Percentiles rank a stretch among this genome's conserved stretches.
phyloP scores from a whole-genome alignment of 2,888 invertebrate genomes.

The Lottia scabra region DNA sequence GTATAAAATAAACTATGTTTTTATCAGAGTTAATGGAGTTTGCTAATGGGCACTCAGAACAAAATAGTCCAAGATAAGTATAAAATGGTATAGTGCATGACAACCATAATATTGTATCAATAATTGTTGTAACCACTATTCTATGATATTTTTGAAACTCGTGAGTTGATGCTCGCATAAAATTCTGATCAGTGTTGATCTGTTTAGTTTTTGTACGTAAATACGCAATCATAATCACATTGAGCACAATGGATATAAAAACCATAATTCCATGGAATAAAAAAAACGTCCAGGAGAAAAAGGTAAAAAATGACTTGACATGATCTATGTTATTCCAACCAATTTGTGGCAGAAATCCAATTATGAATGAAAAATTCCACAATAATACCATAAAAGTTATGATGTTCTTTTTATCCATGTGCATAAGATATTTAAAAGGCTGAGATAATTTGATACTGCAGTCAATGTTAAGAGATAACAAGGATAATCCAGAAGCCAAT shows the following conservation, averaged over 20 bases:
- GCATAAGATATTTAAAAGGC: slow-evolving; percentile 37
- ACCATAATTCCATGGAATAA: slow-evolving; percentile 37
- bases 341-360: slow-evolving; percentile 60
- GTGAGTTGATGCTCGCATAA: slow-evolving; percentile 24
- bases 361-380: slow-evolving; percentile 59
- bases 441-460: slow-evolving; percentile 45
- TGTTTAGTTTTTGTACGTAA: slow-evolving; percentile 14
- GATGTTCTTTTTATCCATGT: slow-evolving; percentile 53
- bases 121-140: slow-evolving; percentile 38
- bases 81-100: slow-evolving; percentile 48
- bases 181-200: slow-evolving; percentile 9
- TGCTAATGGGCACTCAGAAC: slow-evolving; percentile 29
- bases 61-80: slow-evolving; percentile 39
- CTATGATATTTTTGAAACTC: slow-evolving; percentile 41
- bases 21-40: slow-evolving; percentile 23
- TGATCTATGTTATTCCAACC: slow-evolving; percentile 42
- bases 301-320: slow-evolving; percentile 41
- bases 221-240: slow-evolving; percentile 34
- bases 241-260: slow-evolving; percentile 33
- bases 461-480: slow-evolving; percentile 52
- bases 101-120: slow-evolving; percentile 43
- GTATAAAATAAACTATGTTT: slow-evolving; percentile 44
- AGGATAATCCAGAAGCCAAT: slow-evolving; percentile 45
- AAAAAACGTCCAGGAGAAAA: slow-evolving; percentile 43
- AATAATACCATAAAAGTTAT: slow-evolving; percentile 52